Conservation (phyloP, 2,113 vertebrate species). For the Onychostoma macrolepis region DNA sequence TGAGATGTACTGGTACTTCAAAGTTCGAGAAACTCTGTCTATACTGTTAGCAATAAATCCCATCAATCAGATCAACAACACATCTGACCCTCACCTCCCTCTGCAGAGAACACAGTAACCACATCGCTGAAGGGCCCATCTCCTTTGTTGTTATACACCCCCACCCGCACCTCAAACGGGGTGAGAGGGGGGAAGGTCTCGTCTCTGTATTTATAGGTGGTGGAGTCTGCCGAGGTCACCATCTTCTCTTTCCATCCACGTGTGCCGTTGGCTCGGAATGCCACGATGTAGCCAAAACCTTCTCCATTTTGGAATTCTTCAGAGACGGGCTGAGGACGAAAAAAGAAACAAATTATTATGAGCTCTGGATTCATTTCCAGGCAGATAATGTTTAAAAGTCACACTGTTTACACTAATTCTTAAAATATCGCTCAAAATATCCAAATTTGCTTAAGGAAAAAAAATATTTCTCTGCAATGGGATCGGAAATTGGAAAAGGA, state of each 20-base stretch:
- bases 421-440: not conserved
- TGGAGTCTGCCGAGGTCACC: conserved; percentile 94
- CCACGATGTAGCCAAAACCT: conserved; percentile 96
- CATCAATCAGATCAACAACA: not conserved
- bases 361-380: not conserved
- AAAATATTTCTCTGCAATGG: not conserved
- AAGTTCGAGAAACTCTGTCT: not conserved
- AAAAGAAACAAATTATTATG: not conserved
- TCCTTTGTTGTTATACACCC: conserved; percentile 97
- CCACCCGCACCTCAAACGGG: conserved; percentile 95
- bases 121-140: conserved; percentile 94
- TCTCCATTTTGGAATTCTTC: conserved; percentile 98
- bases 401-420: not conserved
- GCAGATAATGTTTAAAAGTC: not conserved
- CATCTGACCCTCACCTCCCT: conserved; percentile 82
- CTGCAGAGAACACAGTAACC: conserved; percentile 91
- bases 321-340: conserved; percentile 86
- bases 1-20: not conserved
- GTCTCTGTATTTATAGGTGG: conserved; percentile 94
- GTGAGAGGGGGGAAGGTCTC: conserved; percentile 95
- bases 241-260: conserved; percentile 98
- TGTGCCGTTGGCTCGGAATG: conserved; percentile 93
- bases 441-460: not conserved
- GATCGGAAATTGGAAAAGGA: conserved; percentile 35
- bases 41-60: not conserved